phyloP scores from a whole-genome alignment of 2,888 invertebrate genomes.

The Neocrepidodera transversa region DNA sequence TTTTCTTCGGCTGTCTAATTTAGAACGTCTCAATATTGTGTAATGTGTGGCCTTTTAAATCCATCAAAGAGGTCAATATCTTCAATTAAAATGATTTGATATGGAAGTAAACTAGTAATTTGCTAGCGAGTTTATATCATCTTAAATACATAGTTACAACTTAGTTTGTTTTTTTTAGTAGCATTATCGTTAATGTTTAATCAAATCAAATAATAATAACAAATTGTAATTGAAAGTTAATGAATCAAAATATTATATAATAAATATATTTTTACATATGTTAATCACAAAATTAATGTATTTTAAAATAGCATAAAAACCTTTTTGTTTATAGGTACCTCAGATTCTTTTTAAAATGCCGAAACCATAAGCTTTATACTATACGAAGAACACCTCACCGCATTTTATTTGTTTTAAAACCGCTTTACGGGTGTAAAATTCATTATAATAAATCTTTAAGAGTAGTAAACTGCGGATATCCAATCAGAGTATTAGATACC shows the following conservation, averaged over 20 bases:
- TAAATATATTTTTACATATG: no score
- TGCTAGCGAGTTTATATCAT: slow-evolving; percentile 5
- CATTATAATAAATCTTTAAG: slow-evolving; percentile 23
- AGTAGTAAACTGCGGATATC: slow-evolving; percentile 11
- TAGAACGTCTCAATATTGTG: slow-evolving; percentile 10
- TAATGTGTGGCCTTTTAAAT: slow-evolving; percentile 10
- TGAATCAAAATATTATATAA: no score
- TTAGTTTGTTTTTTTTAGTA: no score
- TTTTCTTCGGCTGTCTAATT: slow-evolving; percentile 3
- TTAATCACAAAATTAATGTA: no score
- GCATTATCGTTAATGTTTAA: no score
- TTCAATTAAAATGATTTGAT: slow-evolving; percentile 18
- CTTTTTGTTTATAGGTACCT: no score
- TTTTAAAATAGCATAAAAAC: no score
- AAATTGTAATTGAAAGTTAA: no score
- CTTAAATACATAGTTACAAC: background rate
- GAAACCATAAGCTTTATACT: no score
- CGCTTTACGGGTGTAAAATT: slow-evolving; percentile 20
- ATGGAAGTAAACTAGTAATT: slow-evolving; percentile 10
- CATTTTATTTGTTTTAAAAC: slow-evolving; percentile 26
- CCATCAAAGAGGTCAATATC: slow-evolving; percentile 13
- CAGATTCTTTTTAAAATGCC: background rate
- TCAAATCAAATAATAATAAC: no score
- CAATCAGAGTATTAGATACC: background rate
- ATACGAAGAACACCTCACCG: no score